phyloP scores from a whole-genome alignment of 2,888 invertebrate species.

The Cosmorhoe ocellata region DNA sequence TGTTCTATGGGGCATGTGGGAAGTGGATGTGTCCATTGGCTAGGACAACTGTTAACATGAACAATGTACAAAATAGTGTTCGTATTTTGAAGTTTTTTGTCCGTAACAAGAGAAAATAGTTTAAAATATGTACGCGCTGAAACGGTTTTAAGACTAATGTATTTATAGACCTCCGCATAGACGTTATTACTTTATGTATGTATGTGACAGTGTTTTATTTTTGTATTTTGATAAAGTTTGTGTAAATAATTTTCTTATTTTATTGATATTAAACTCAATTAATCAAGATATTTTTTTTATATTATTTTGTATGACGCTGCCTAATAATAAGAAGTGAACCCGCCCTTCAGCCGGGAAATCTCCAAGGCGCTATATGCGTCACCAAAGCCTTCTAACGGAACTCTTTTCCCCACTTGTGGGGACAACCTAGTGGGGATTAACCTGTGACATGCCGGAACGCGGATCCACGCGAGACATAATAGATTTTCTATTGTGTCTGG shows the following conservation, averaged over 20 bases:
- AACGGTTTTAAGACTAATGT: constrained; percentile 49
- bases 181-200: constrained; percentile 63
- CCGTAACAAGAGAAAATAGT: constrained; percentile 15
- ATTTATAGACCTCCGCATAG: constrained; percentile 48
- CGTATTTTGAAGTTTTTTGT: constrained; percentile 28
- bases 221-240: constrained; percentile 82
- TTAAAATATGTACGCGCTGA: constrained; percentile 35
- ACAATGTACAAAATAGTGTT: constrained; percentile 42
- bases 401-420: too few relatives aligned
- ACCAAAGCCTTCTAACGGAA: too few relatives aligned
- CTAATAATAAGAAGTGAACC: too few relatives aligned
- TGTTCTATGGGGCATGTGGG: neutral
- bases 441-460: too few relatives aligned
- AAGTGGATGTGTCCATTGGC: neutral
- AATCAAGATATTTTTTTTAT: constrained; percentile 56
- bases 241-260: constrained; percentile 83
- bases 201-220: constrained; percentile 82
- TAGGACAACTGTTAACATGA: constrained; percentile 26
- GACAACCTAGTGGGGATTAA: too few relatives aligned
- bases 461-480: too few relatives aligned
- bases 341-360: too few relatives aligned
- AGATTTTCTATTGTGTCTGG: too few relatives aligned
- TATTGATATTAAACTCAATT: constrained; percentile 82
- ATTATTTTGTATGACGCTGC: constrained; percentile 15
- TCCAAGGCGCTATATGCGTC: too few relatives aligned